A percentile compares a stretch with the other conserved stretches of the same genome.
Conservation (phyloP, 2,113 vertebrate genomes). For the Bujurquina vittata region DNA sequence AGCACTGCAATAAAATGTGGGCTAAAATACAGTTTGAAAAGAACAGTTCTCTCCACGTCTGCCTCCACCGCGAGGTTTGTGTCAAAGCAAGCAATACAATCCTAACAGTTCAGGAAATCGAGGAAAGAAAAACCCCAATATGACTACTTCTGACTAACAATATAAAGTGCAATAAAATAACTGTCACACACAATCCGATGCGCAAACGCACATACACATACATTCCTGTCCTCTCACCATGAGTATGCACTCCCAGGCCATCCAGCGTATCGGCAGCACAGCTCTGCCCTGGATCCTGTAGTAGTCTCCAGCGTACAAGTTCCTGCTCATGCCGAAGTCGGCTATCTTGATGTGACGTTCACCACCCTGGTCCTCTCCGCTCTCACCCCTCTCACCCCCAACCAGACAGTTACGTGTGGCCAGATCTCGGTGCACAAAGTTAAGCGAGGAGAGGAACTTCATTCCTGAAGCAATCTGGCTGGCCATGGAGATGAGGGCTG, state of each 20-base stretch:
- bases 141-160: background rate
- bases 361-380: slow-evolving; percentile 75
- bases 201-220: background rate
- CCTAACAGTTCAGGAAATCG: too few relatives aligned
- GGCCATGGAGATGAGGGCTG: slow-evolving; percentile 88
- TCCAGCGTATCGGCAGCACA: slow-evolving; percentile 94
- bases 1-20: background rate
- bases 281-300: slow-evolving; percentile 93
- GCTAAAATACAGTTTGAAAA: background rate
- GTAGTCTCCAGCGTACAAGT: slow-evolving; percentile 90
- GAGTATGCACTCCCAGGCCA: slow-evolving; percentile 96
- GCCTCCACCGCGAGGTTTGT: background rate
- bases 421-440: slow-evolving; percentile 92
- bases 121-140: too few relatives aligned
- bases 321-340: slow-evolving; percentile 94
- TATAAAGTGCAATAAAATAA: background rate
- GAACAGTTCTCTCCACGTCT: background rate
- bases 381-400: slow-evolving; percentile 81
- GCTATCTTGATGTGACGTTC: slow-evolving; percentile 92
- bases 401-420: slow-evolving; percentile 93
- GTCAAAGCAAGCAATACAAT: background rate
- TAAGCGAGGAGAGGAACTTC: slow-evolving; percentile 91
- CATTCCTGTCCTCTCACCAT: slow-evolving; percentile 81
- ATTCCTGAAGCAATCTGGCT: slow-evolving; percentile 93
- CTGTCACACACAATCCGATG: background rate